Percentiles rank a stretch among this genome's conserved stretches.
Conservation (phyloP, 1,140 invertebrate genomes). For the Hylaeus anthracinus region DNA sequence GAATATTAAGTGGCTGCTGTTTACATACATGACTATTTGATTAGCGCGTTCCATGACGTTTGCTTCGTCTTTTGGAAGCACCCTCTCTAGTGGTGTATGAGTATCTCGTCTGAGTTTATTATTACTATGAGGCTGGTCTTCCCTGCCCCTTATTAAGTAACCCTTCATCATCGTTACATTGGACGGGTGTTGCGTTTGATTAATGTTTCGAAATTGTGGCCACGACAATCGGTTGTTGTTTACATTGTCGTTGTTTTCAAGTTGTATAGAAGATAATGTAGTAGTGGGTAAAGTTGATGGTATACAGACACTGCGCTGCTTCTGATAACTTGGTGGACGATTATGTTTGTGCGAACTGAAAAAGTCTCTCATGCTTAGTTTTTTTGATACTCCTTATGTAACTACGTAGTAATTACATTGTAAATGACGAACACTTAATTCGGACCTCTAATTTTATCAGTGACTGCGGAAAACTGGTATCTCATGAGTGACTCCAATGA, state of each 20-base stretch:
- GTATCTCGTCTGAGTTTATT: constrained; percentile 79
- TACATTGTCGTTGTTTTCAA: constrained; percentile 80
- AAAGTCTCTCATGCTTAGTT: constrained; percentile 79
- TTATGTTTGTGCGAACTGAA: constrained; percentile 80
- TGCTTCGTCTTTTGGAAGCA: constrained; percentile 86
- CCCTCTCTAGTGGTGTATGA: constrained; percentile 81
- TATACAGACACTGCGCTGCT: constrained; percentile 79
- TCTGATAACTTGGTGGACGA: constrained; percentile 80
- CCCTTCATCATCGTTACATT: constrained; percentile 73
- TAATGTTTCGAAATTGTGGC: constrained; percentile 81
- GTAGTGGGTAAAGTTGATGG: constrained; percentile 65
- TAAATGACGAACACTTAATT: not conserved
- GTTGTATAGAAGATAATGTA: constrained; percentile 76
- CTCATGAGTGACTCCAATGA: constrained; percentile 44
- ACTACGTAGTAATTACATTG: constrained; percentile 15
- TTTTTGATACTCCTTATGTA: constrained; percentile 34
- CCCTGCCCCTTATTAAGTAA: constrained; percentile 75
- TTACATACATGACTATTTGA: constrained; percentile 92
- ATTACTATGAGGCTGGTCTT: constrained; percentile 78
- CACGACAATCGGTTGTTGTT: constrained; percentile 80
- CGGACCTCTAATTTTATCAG: not conserved
- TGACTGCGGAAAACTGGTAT: not conserved
- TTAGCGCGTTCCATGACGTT: constrained; percentile 90
- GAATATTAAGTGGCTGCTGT: constrained; percentile 51
- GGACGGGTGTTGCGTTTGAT: constrained; percentile 76